Base-by-base conservation (phyloP, 1,140 invertebrate species). In the Lineus longissimus region DNA sequence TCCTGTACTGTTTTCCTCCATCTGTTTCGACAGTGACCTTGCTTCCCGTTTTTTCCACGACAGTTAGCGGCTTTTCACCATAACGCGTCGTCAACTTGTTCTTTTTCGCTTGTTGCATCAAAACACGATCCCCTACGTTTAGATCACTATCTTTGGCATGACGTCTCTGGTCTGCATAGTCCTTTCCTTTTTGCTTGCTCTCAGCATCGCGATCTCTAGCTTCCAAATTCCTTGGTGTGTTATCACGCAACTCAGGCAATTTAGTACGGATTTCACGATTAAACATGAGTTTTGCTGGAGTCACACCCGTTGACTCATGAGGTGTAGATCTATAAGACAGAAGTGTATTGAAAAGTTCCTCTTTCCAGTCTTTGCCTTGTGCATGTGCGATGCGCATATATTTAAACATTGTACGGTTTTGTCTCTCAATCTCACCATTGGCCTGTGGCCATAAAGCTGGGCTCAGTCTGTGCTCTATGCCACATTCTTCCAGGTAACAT, bases 261-360 rank as follows among this genome's bases (percentile, higher is more conserved):
- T 68, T 70, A 7, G 66, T 68, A 31, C 64, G 40, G 17, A 73
- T 29, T 40, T 69, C 65, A 2, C 65, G 54, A 11, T 54, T 54
- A 51, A 69, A 70, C 27, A 73, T 13, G 19, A 72, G 36, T 36
- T 67, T 58, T 2, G 64, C 40, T 0, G 65, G 69, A 33, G 58
- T 61, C 25, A 68, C 43, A 11, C 62, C 59, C 22, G 36, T 65
- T 23, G 51, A 58, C 0, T 59, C 17, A 43, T 67, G 65, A n/a
- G 62, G 22, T 9, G 41, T 36, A 29, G 27, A 33, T 13, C 62
- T 45, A 61, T 67, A 70, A 1, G 63, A 25, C 13, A 57, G 13
- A 22, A 67, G 19, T 31, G 43, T 67, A 6, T 30, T 65, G 2
- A 33, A 11, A 7, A 70, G 33, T 62, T 63, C n/a, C n/a, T n/a